Conservation (phyloP, 2,888 invertebrate species). For the Caradrina clavipalpis region DNA sequence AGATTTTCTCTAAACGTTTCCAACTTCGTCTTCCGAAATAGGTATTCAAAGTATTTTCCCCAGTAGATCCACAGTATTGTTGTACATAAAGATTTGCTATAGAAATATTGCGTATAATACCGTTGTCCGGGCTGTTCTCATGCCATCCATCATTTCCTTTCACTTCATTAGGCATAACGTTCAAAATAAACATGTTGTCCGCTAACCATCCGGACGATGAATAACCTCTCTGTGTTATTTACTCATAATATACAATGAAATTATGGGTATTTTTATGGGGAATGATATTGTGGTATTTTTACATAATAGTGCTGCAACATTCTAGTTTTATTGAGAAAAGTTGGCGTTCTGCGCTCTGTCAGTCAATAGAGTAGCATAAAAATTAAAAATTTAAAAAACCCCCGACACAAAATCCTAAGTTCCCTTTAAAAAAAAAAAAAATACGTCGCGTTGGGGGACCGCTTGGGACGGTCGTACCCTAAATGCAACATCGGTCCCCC, state of each 20-base stretch:
- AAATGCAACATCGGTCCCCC: too few relatives aligned
- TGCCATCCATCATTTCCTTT: conserved; percentile 87
- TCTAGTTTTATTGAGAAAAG: not conserved
- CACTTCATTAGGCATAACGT: conserved; percentile 87
- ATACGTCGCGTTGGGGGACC: too few relatives aligned
- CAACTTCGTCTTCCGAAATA: conserved; percentile 9
- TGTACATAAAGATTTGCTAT: conserved; percentile 67
- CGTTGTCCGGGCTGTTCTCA: conserved; percentile 71
- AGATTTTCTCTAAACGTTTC: not conserved
- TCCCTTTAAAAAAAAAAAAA: too few relatives aligned
- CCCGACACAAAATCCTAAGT: too few relatives aligned
- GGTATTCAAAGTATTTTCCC: conserved; percentile 49
- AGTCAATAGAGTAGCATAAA: conserved; percentile 32
- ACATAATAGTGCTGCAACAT: conserved; percentile 3
- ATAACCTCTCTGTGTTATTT: conserved; percentile 62
- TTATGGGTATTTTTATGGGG: conserved; percentile 35
- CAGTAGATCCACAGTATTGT: conserved; percentile 66
- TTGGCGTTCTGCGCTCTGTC: conserved; percentile 13
- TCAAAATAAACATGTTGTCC: conserved; percentile 80
- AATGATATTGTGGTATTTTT: conserved; percentile 26
- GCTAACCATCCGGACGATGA: conserved; percentile 69
- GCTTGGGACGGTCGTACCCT: too few relatives aligned
- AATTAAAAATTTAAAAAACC: too few relatives aligned
- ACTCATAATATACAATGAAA: conserved; percentile 50
- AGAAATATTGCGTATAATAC: conserved; percentile 74